Percentiles rank a stretch among this genome's conserved stretches.
Conservation (phyloP, 2,113 vertebrate genomes). For the Apistogramma diplotaenia region DNA sequence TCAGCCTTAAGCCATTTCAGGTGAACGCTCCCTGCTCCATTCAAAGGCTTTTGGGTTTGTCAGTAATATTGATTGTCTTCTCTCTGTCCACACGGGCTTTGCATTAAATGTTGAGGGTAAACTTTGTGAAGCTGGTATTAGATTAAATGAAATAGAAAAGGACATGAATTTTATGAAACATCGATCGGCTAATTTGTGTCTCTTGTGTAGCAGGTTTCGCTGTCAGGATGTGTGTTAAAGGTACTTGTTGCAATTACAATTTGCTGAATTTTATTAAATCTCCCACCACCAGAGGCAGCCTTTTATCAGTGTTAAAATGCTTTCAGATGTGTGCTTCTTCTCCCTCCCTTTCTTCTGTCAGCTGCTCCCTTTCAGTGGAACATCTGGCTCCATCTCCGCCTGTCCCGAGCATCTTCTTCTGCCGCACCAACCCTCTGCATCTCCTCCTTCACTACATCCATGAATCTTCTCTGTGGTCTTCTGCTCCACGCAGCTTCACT, state of each 20-base stretch:
- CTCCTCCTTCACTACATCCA: too few relatives aligned
- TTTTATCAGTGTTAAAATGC: neutral
- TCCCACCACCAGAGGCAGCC: neutral
- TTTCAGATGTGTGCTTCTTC: neutral
- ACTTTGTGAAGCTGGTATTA: neutral
- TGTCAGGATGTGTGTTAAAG: neutral
- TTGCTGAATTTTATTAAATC: neutral
- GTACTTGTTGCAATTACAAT: neutral
- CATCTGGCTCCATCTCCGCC: neutral
- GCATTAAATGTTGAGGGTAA: neutral
- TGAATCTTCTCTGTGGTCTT: too few relatives aligned
- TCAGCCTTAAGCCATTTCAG: conserved; percentile 3
- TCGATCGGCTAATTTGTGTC: neutral
- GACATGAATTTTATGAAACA: conserved; percentile 13
- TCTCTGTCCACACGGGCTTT: neutral
- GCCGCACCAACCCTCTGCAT: too few relatives aligned
- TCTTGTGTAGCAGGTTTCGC: neutral
- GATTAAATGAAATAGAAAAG: conserved; percentile 9
- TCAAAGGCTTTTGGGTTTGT: neutral
- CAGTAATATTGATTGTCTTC: neutral
- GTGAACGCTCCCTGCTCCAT: neutral
- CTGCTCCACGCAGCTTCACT: neutral
- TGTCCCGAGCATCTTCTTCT: too few relatives aligned
- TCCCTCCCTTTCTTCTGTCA: neutral
- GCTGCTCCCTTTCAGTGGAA: neutral